Evolutionary conservation across 2,113 vertebrate species (phyloP), one percentile per base, ranked within the genome.

Genomic region (Limnothrissa miodon): DNA sequence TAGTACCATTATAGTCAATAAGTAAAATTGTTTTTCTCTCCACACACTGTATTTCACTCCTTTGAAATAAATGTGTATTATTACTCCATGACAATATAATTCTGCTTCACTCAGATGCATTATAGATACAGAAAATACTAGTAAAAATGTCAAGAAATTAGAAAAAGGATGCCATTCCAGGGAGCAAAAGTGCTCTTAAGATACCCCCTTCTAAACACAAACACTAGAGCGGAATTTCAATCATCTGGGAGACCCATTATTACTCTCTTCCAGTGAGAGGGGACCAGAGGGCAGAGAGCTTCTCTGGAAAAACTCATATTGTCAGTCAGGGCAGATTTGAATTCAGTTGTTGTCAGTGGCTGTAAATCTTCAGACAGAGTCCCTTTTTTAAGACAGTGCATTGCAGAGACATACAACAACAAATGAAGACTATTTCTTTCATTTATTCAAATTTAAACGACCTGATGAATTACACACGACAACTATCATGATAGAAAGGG

Each of bases 261-360:
- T 36, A 74, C 10, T 74, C 15, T 74, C 33, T 36, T 10, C 66
- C 66, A 74, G 66, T 74, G 29, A 74, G 25, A 39, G 66, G 29
- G 25, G 66, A 33, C 66, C 66, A 74, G 66, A 74, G 66, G 66
- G 66, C 66, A 74, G 29, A 17, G 33, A 74, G 66, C 66, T 74
- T 36, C 29, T 5, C 66, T 13, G 66, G 66, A 74, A 33, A 13
- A 74, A 74, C 25, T 33, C 66, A 74, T 74, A 74, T 74, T 74
- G 66, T 36, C 25, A 33, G 25, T 36, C 15, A 15, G 33, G 29
- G 66, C 36, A 74, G 66, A 74, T 74, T 74, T 74, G 66, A 74
- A 74, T 74, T 33, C 29, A 36, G 66, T 13, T 13, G 29, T 74
- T 74, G 66, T 74, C 66, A 36, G 29, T 74, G 66, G 13, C 66